A percentile compares a stretch with the other conserved stretches of the same genome.
Evolutionary conservation across 2,888 invertebrate species (phyloP).

Genomic region (Eilema griseolum): DNA sequence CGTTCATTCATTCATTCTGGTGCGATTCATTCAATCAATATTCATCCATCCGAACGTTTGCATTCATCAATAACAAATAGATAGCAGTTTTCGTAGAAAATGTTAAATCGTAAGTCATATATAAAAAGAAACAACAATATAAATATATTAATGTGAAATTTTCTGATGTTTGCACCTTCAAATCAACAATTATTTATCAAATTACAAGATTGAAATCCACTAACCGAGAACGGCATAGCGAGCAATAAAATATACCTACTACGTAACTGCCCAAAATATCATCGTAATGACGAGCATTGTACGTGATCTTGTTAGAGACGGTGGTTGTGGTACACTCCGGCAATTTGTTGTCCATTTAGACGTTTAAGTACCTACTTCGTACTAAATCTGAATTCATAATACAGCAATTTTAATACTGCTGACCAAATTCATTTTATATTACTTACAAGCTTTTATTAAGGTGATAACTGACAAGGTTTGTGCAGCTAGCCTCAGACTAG

Average conservation of each 20-base stretch:
- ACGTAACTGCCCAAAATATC: constrained; percentile 60
- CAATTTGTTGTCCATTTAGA: constrained; percentile 51
- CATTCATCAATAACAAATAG: too few species aligned
- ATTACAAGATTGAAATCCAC: constrained; percentile 24
- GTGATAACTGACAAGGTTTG: not conserved
- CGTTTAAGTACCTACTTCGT: constrained; percentile 4
- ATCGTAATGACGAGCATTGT: constrained; percentile 44
- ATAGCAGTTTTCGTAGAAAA: not conserved
- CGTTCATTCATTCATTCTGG: too few species aligned
- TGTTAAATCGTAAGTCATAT: not conserved
- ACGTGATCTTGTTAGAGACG: constrained; percentile 68
- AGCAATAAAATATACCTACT: constrained; percentile 56
- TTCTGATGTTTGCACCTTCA: not conserved
- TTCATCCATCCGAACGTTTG: too few species aligned
- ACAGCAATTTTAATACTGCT: not conserved
- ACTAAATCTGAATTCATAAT: constrained; percentile 5
- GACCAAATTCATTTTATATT: not conserved
- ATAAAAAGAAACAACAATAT: not conserved
- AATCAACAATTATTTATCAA: not conserved
- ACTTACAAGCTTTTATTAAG: too few species aligned
- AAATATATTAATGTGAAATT: not conserved
- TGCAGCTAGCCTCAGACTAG: not conserved
- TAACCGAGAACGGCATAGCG: constrained; percentile 54
- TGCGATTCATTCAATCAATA: too few species aligned
- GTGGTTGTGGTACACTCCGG: constrained; percentile 40